phyloP scores from a whole-genome alignment of 2,888 invertebrate species.

The Ecdyonurus torrentis region DNA sequence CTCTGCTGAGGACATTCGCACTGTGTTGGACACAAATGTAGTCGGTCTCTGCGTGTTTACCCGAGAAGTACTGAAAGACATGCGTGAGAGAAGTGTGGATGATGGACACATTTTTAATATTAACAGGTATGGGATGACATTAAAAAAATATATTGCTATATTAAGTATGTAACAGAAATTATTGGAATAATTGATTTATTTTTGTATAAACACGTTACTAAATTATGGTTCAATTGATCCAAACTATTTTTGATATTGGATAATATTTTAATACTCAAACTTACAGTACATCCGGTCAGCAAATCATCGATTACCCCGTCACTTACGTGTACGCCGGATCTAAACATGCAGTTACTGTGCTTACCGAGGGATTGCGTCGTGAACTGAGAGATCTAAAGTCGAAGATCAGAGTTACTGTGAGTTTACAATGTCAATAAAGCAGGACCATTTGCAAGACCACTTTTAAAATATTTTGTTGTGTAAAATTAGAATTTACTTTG shows the following conservation, averaged over 20 bases:
- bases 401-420: background rate
- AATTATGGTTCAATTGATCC: no score
- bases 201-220: no score
- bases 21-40: background rate
- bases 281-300: background rate
- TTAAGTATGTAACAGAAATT: no score
- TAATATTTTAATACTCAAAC: no score
- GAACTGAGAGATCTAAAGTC: background rate
- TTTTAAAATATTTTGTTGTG: no score
- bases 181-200: no score
- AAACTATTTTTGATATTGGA: no score
- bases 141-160: background rate
- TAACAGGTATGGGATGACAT: background rate
- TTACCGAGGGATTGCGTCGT: background rate
- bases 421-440: no score
- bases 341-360: background rate
- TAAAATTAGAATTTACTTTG: no score
- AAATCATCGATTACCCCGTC: background rate
- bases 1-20: background rate
- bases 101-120: background rate
- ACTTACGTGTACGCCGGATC: background rate
- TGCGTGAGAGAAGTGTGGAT: background rate
- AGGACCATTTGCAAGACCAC: no score
- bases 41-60: background rate
- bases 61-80: background rate